Conservation (phyloP, 2,113 vertebrate species). For the Jacana jacana region DNA sequence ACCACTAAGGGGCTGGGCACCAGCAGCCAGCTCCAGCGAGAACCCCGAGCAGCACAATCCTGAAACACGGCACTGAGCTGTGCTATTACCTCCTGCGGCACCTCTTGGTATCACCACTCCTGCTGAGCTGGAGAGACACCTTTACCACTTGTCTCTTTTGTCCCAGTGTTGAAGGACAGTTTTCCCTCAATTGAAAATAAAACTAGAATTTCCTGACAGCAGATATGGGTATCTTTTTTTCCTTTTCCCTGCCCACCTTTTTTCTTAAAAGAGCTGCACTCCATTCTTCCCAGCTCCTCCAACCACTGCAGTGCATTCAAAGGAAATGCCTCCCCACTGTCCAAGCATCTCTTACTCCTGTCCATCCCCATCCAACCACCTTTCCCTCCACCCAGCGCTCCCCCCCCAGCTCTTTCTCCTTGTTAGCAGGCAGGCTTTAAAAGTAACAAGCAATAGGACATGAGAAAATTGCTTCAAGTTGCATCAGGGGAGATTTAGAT, state of each 20-base stretch:
- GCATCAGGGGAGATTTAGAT: too few species aligned
- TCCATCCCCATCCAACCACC: neutral
- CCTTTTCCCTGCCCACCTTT: neutral
- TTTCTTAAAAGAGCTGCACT: neutral
- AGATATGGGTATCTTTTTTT: neutral
- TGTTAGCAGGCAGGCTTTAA: neutral
- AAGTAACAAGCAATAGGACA: neutral
- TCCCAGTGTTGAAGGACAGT: neutral
- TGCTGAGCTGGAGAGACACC: neutral
- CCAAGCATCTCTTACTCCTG: neutral
- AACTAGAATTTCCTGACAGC: neutral
- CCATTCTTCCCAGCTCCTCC: neutral
- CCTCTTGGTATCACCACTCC: neutral
- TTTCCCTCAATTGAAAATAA: neutral
- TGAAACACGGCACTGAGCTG: neutral
- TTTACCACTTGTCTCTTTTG: neutral
- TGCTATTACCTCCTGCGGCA: neutral
- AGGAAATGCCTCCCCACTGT: neutral
- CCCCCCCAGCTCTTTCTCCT: neutral
- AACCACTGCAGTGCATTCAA: neutral
- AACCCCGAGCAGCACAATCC: fast-evolving
- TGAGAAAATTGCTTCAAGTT: neutral
- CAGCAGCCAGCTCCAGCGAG: fast-evolving
- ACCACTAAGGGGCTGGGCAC: fast-evolving
- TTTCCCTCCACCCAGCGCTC: too few species aligned